A percentile compares a stretch with the other conserved stretches of the same genome.
Conservation (phyloP, 2,113 vertebrate species). For the Aegotheles bennettii region DNA sequence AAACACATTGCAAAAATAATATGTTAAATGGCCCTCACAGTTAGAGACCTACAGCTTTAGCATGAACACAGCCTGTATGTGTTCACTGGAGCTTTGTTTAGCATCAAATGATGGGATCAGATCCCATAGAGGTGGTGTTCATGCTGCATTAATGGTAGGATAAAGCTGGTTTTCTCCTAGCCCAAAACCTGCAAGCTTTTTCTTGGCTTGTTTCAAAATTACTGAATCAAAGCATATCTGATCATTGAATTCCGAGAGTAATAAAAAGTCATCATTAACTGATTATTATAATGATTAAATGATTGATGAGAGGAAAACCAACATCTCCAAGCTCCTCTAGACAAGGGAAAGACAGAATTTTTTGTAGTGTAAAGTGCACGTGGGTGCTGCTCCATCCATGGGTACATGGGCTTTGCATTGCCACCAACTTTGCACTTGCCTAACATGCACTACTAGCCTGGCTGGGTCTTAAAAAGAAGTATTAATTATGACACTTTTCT, state of each 20-base stretch:
- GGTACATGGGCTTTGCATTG: neutral
- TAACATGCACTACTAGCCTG: neutral
- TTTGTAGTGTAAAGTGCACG: neutral
- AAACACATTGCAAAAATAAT: neutral
- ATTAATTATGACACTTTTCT: neutral
- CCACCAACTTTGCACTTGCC: accelerated
- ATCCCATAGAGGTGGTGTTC: neutral
- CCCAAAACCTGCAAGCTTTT: neutral
- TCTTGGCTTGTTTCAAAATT: neutral
- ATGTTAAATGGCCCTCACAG: neutral
- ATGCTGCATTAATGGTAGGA: neutral
- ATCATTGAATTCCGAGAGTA: neutral
- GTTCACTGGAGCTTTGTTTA: neutral
- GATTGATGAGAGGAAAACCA: neutral
- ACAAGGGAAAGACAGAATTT: neutral
- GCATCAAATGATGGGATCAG: neutral
- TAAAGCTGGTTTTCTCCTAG: neutral
- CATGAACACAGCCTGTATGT: neutral
- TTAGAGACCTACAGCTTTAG: neutral
- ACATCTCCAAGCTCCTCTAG: neutral
- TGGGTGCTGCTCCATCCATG: neutral
- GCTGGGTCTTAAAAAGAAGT: neutral
- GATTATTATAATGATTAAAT: neutral
- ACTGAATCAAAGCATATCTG: neutral
- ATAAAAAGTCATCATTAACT: neutral